phyloP scores from a whole-genome alignment of 2,888 invertebrate species.

The Volucella inanis region DNA sequence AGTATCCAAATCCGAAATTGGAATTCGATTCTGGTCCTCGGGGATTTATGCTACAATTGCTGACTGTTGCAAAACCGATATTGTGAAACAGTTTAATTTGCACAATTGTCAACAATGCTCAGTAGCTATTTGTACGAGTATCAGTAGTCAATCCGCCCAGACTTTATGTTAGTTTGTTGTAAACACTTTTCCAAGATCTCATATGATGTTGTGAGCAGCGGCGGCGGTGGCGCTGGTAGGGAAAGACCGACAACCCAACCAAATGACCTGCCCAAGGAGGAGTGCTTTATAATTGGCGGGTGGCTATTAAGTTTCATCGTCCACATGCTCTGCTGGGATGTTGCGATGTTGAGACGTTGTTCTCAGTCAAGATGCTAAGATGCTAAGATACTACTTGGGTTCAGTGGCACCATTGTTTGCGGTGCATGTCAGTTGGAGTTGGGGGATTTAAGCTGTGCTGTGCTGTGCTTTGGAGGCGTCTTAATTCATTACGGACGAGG shows the following conservation, averaged over 20 bases:
- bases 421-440: conserved; percentile 60
- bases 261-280: conserved; percentile 35
- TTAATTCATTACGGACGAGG: conserved; percentile 70
- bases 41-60: conserved; percentile 61
- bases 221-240: too few relatives aligned
- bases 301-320: conserved; percentile 48
- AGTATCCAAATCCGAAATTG: conserved; percentile 40
- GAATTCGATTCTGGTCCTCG: too few relatives aligned
- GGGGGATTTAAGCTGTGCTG: conserved; percentile 66
- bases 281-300: conserved; percentile 41
- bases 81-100: conserved; percentile 73
- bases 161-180: conserved; percentile 32
- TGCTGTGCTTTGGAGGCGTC: conserved; percentile 65
- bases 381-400: conserved; percentile 58
- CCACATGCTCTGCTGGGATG: not conserved
- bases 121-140: not conserved
- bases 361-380: conserved; percentile 26
- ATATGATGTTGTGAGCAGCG: too few relatives aligned
- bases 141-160: not conserved
- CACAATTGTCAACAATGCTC: conserved; percentile 62
- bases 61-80: conserved; percentile 56
- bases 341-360: conserved; percentile 39
- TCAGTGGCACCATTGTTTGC: conserved; percentile 60
- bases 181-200: conserved; percentile 26
- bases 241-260: not conserved